These are phyloP conservation scores for Campoletis raptor DNA, from an alignment of 2,888 invertebrate genomes.

Conservation along the genomic window DNA sequence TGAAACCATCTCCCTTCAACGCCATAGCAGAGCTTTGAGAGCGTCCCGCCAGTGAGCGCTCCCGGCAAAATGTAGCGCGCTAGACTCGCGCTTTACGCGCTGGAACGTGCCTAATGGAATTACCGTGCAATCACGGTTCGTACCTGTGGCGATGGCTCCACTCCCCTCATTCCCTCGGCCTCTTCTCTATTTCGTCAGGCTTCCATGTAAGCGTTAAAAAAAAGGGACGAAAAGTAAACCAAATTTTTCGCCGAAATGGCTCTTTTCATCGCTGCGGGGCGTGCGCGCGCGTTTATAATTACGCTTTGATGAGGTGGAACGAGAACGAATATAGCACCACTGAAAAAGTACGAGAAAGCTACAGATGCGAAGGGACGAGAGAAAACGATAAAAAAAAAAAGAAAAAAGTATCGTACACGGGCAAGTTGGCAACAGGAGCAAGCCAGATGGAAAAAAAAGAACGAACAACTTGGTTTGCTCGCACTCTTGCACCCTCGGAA, in stretches of 20 bases:
- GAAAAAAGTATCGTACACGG: conserved; percentile 40
- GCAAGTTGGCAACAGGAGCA: conserved; percentile 39
- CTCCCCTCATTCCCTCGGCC: conserved; percentile 36
- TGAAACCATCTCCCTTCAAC: conserved; percentile 56
- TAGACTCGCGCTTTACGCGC: conserved; percentile 67
- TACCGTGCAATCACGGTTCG: conserved; percentile 79
- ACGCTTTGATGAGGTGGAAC: conserved; percentile 69
- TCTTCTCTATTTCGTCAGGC: conserved; percentile 24
- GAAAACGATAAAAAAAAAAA: conserved; percentile 31
- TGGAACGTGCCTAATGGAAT: conserved; percentile 79
- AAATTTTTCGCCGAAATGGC: conserved; percentile 63
- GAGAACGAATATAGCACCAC: conserved; percentile 46
- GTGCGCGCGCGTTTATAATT: conserved; percentile 64
- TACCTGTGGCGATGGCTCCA: conserved; percentile 60
- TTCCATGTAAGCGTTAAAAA: conserved; percentile 56
- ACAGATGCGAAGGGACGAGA: conserved; percentile 15
- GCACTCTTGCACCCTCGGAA: conserved; percentile 58
- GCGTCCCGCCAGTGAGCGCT: conserved; percentile 59
- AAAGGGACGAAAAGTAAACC: conserved; percentile 51
- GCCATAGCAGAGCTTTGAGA: conserved; percentile 47
- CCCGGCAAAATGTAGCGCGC: conserved; percentile 45
- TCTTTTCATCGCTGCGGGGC: conserved; percentile 48
- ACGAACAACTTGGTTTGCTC: conserved; percentile 21
- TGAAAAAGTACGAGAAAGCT: conserved; percentile 4
- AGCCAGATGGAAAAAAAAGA: conserved; percentile 39